Evolutionary conservation across 2,888 invertebrate genomes (phyloP).

Genomic region (Mechanitis messenoides): DNA sequence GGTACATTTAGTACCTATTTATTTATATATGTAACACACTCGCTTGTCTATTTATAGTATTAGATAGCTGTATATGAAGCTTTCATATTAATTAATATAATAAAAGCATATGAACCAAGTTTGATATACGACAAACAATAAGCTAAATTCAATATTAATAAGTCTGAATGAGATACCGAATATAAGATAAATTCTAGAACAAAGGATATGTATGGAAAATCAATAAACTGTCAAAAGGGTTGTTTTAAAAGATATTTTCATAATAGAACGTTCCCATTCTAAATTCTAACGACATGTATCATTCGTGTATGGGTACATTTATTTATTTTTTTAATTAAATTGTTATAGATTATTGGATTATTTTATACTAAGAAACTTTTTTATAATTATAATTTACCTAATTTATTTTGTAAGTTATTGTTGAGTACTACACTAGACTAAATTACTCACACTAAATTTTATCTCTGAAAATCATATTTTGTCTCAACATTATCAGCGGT

Average conservation of each 20-base stretch:
- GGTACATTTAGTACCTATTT: too few species aligned
- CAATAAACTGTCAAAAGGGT: not conserved
- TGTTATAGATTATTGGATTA: too few species aligned
- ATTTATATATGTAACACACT: not conserved
- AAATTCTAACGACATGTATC: too few species aligned
- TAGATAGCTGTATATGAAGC: not conserved
- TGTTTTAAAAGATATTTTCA: not conserved
- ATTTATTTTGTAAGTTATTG: too few species aligned
- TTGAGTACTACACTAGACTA: too few species aligned
- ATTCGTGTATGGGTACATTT: too few species aligned
- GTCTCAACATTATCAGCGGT: too few species aligned
- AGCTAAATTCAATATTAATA: not conserved
- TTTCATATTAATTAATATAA: not conserved
- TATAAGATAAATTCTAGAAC: not conserved
- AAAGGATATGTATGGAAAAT: not conserved
- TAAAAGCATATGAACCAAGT: not conserved
- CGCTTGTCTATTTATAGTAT: slow-evolving; percentile 1
- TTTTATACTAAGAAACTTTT: too few species aligned
- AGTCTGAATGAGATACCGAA: not conserved
- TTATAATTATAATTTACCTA: too few species aligned
- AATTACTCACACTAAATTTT: too few species aligned
- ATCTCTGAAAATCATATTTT: too few species aligned
- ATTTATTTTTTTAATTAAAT: too few species aligned
- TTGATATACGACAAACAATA: not conserved
- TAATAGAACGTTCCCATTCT: not conserved